Percentiles rank a stretch among this genome's conserved stretches.
phyloP scores from a whole-genome alignment of 2,797 vertebrate genomes.

The Sorex maritimensis region DNA sequence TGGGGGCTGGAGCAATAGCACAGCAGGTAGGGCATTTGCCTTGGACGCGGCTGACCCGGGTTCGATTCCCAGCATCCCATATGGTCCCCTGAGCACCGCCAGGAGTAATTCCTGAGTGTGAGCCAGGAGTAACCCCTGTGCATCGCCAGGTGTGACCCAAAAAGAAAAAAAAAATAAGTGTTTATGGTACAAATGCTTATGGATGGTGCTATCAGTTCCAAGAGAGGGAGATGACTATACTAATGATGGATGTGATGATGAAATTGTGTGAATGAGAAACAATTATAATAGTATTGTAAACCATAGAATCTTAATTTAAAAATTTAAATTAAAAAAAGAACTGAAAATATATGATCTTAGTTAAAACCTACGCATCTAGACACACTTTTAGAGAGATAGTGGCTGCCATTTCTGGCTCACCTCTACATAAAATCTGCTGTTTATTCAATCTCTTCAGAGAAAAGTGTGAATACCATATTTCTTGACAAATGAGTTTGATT shows the following conservation, averaged over 20 bases:
- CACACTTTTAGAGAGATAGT: conserved; percentile 60
- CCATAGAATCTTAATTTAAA: too few species aligned
- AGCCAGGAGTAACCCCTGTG: too few species aligned
- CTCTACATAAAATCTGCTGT: conserved; percentile 77
- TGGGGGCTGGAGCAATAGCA: not conserved
- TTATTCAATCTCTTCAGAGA: conserved; percentile 87
- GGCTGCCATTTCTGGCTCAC: conserved; percentile 69
- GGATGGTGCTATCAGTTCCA: not conserved
- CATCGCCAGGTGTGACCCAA: too few species aligned
- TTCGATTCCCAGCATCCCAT: too few species aligned
- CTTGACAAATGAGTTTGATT: conserved; percentile 88
- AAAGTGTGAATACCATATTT: conserved; percentile 87
- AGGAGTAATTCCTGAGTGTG: too few species aligned
- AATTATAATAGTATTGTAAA: too few species aligned
- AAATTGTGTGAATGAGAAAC: too few species aligned
- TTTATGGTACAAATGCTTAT: conserved; percentile 72
- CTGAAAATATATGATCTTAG: not conserved
- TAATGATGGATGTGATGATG: too few species aligned
- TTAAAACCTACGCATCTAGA: conserved; percentile 67
- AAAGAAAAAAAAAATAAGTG: conserved; percentile 77
- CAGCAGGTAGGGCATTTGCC: too few species aligned
- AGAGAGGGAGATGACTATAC: not conserved
- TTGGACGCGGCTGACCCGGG: too few species aligned
- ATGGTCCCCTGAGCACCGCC: too few species aligned
- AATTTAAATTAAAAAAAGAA: too few species aligned